A percentile compares a stretch with the other conserved stretches of the same genome.
These are phyloP conservation scores for Diacarnus erythraeanus DNA, from an alignment of 37 sponge, comb jelly and placozoan genomes.

Conservation along the genomic window DNA sequence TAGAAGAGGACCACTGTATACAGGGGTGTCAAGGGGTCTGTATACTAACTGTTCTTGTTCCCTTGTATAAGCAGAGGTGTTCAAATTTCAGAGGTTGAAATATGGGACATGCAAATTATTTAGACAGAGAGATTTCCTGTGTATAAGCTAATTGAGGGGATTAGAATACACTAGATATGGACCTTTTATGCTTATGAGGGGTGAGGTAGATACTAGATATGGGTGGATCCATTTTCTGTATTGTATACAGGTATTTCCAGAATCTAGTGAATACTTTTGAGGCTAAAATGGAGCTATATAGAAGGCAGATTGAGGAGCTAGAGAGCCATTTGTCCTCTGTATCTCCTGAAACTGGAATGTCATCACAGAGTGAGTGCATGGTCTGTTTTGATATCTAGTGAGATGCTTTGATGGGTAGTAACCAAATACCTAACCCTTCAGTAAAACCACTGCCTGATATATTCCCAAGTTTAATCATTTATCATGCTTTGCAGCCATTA, in stretches of 20 bases:
- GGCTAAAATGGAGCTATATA: constrained; percentile 51
- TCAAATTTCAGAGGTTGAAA: no score
- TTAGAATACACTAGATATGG: no score
- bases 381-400: not conserved
- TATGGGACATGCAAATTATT: no score
- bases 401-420: not conserved
- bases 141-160: no score
- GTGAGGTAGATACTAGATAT: no score
- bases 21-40: no score
- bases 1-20: no score
- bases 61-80: no score
- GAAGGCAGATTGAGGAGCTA: constrained; percentile 65
- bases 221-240: no score
- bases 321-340: constrained; percentile 58
- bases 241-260: constrained; percentile 78
- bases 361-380: constrained; percentile 51
- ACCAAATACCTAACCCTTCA: not conserved
- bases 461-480: not conserved
- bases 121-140: no score
- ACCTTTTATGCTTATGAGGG: no score
- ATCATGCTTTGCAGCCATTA: constrained; percentile 35
- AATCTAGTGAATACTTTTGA: constrained; percentile 49
- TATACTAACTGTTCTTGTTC: no score
- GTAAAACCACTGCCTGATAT: not conserved
- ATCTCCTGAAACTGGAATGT: constrained; percentile 15